phyloP scores from a whole-genome alignment of 2,888 invertebrate species.

The Tuberolachnus salignus region DNA sequence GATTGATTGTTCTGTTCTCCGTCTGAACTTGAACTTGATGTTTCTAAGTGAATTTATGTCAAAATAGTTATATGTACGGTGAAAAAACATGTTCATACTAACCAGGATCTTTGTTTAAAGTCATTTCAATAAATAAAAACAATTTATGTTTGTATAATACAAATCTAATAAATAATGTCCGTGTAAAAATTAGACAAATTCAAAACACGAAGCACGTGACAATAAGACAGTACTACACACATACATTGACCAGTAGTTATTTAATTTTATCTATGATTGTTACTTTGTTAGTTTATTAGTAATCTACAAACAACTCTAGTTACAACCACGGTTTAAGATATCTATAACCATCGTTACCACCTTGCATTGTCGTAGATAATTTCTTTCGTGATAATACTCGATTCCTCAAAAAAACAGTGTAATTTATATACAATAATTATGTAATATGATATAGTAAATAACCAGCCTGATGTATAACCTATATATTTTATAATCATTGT shows the following conservation, averaged over 20 bases:
- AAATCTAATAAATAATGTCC: no score
- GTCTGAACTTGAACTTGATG: constrained; percentile 11
- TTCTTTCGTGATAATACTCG: no score
- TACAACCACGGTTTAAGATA: no score
- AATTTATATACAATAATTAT: neutral
- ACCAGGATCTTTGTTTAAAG: constrained; percentile 23
- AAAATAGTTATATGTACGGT: neutral
- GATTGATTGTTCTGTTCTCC: neutral
- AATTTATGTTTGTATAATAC: neutral
- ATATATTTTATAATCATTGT: neutral
- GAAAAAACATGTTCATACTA: neutral
- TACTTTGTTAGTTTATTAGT: no score
- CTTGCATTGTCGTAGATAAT: no score
- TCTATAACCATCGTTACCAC: no score
- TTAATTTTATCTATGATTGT: no score
- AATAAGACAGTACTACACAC: no score
- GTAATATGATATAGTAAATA: neutral
- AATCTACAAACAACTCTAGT: no score
- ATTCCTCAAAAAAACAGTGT: neutral
- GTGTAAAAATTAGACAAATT: no score
- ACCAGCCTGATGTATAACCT: constrained; percentile 9
- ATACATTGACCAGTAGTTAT: no score
- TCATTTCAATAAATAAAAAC: constrained; percentile 13
- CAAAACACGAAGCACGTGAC: no score
- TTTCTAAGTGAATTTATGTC: neutral